Evolutionary conservation across 2,888 invertebrate genomes (phyloP), one percentile per base, ranked within the genome.

Genomic region (Bombyx huttoni): DNA sequence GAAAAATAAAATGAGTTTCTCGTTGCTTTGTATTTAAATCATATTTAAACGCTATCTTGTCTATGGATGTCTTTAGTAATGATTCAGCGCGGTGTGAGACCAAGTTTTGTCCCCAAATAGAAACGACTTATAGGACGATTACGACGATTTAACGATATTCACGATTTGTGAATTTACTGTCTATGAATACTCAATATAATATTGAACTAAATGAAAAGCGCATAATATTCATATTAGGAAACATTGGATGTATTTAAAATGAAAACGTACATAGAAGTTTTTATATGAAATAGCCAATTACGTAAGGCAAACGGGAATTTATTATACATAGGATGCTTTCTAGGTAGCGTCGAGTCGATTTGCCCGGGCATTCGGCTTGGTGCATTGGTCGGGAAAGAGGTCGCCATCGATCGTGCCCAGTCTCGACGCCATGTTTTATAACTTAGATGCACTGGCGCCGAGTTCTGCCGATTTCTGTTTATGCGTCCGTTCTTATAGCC

Each of bases 331-430:
- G 40, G 49, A 52, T 24, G 24, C 24, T 24, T 24, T 24, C 24
- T 24, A 47, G 34, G n/a, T 33, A 49, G 46, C 55, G 64, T 63
- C 67, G 63, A 62, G 67, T 70, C 67, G 70, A 72, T 78, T 73
- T 66, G 40, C 77, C 81, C 78, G 74, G 80, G 77, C 74, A 69
- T 73, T 68, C 66, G 65, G 74, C 75, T 73, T 74, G 80, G 87
- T 87, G 87, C 87, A 86, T 81, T 74, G 87, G 73, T 78, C 87
- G 77, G 73, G 75, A 86, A 87, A 77, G 80, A 75, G 87, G 87
- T 86, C 86, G 78, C 61, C 63, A 86, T 86, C 85, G 86, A 87
- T 87, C 82, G 65, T 60, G 64, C 62, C 74, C 67, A 75, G 77
- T 75, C 77, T 73, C 64, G 64, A 56, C 66, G 65, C 63, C 64